Evolutionary conservation across 2,888 invertebrate genomes (phyloP).

Genomic region (Monochamus alternatus): DNA sequence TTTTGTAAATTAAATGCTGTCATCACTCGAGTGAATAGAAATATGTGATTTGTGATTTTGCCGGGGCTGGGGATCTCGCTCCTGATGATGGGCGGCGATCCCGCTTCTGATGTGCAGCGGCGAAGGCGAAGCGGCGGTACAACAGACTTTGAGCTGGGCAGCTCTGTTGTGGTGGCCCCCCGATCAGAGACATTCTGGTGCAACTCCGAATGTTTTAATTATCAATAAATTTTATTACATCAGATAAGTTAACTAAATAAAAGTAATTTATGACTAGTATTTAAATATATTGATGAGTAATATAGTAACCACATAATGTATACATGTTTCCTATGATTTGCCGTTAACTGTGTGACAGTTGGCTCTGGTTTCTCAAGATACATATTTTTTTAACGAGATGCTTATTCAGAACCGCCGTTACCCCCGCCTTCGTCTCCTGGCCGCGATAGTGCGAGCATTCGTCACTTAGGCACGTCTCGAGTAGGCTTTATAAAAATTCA

Average conservation of each 20-base stretch:
- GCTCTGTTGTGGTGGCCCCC: slow-evolving; percentile 57
- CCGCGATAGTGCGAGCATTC: neutral
- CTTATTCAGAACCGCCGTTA: slow-evolving; percentile 7
- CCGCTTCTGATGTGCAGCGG: slow-evolving; percentile 15
- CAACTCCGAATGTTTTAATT: slow-evolving; percentile 52
- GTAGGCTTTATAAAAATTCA: neutral
- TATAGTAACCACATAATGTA: slow-evolving; percentile 68
- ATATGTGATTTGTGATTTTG: slow-evolving; percentile 51
- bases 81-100: slow-evolving; percentile 31
- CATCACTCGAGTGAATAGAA: slow-evolving; percentile 41
- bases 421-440: neutral
- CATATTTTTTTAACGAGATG: slow-evolving; percentile 3
- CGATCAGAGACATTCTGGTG: slow-evolving; percentile 45
- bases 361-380: slow-evolving; percentile 40
- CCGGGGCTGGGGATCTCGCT: neutral
- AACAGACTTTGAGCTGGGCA: slow-evolving; percentile 61
- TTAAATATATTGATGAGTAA: slow-evolving; percentile 68
- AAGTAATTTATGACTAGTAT: slow-evolving; percentile 70
- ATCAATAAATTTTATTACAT: slow-evolving; percentile 61
- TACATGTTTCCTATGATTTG: slow-evolving; percentile 64
- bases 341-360: slow-evolving; percentile 42
- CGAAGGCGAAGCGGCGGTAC: slow-evolving; percentile 39
- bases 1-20: slow-evolving; percentile 44
- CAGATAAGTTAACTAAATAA: slow-evolving; percentile 64
- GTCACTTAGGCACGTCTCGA: neutral